Base-by-base conservation (phyloP, 2,797 vertebrate species). In the Phataginus tricuspis region DNA sequence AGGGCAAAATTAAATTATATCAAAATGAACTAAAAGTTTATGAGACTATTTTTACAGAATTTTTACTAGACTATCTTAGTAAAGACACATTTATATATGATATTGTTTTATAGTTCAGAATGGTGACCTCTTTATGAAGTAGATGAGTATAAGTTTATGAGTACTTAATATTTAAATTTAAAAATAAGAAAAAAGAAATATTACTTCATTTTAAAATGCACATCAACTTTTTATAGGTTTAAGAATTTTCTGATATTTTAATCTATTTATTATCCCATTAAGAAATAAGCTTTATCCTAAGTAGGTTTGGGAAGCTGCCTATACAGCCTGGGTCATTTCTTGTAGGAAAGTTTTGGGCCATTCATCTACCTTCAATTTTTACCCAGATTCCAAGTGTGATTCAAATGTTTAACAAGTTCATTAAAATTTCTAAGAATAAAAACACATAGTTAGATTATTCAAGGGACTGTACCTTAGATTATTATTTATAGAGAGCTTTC, bases 341-440 rank as follows among this genome's bases (percentile, higher is more conserved):
- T 6, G 34, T 59, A 45, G 34, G 45, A 91, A 74, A 84, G 13
- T 64, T 85, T 80, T 85, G 34, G 42, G 16, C 53, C 59, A 29
- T 83, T 92, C 25, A 42, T n/a, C 8, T 74, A 25, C 42, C 27
- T 84, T 78, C 27, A 25, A 0, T 51, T 39, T 93, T 23, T 74
- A 23, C 5, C 4, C 75, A 31, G 55, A 16, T 86, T 90, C 42
- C 19, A 42, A 64, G 37, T 66, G 34, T n/a, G 11, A 69, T 39
- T 55, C 37, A 57, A 19, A 49, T 71, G 23, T 53, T 85, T 85
- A 90, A 42, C 23, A 42, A 55, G 31, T 75, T 87, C 27, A 37
- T 29, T 87, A 75, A 92, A 51, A 87, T 59, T 87, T 91, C 6
- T 90, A 61, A 86, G 23, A 42, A 74, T 86, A 78, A 95, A 86